phyloP scores from a whole-genome alignment of 2,888 invertebrate species.

The Stenichneumon culpator region DNA sequence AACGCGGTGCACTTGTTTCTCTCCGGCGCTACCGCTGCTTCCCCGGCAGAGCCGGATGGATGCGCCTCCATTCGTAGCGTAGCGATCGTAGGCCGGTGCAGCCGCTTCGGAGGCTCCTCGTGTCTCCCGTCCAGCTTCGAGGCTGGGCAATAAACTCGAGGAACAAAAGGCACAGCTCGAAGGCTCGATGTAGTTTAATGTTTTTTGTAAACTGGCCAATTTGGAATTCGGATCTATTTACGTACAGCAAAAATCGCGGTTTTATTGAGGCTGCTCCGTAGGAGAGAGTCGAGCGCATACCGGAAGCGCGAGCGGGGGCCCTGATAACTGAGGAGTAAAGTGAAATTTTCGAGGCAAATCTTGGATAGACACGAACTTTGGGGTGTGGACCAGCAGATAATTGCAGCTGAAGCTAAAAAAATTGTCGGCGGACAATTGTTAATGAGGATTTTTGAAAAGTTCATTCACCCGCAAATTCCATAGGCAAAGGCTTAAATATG shows the following conservation, averaged over 20 bases:
- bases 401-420: not conserved
- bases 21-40: constrained; percentile 30
- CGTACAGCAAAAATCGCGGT: not conserved
- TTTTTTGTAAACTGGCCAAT: constrained; percentile 3
- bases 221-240: not conserved
- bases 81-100: not conserved
- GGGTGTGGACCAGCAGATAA: not conserved
- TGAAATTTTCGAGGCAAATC: not conserved
- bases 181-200: not conserved
- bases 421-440: not conserved
- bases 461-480: not conserved
- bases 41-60: not conserved
- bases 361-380: not conserved
- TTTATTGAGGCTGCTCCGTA: not conserved
- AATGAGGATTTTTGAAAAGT: not conserved
- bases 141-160: not conserved
- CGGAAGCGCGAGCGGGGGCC: not conserved
- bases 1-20: constrained; percentile 26
- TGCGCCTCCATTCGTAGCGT: constrained; percentile 23
- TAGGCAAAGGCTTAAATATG: not conserved
- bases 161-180: not conserved
- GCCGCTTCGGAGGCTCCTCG: not conserved
- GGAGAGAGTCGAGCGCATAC: not conserved
- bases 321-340: not conserved
- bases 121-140: not conserved